These are phyloP conservation scores for Cetoscarus ocellatus DNA, from an alignment of 2,797 vertebrate genomes.

Conservation along the genomic window DNA sequence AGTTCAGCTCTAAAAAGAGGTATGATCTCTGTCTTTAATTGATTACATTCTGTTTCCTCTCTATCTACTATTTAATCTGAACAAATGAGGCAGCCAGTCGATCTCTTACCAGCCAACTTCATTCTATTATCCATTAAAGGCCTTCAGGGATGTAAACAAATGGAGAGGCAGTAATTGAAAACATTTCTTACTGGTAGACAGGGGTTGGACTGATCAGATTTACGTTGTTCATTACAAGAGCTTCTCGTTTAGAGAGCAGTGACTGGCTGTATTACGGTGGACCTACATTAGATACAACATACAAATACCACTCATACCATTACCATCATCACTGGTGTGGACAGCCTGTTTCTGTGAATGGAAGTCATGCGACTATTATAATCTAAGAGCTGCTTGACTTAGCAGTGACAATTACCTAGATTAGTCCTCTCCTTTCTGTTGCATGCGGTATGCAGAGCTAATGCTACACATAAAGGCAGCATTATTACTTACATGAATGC, in stretches of 20 bases:
- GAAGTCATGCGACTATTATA: no score
- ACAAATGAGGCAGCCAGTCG: conserved; percentile 41
- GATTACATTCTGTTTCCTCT: conserved; percentile 22
- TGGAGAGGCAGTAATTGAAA: conserved; percentile 54
- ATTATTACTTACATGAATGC: no score
- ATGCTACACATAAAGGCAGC: no score
- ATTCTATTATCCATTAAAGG: conserved; percentile 48
- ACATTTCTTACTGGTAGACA: conserved; percentile 45
- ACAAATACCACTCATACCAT: no score
- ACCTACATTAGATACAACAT: neutral
- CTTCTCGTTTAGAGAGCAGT: conserved; percentile 12
- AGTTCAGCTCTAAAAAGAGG: neutral
- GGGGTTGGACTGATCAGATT: conserved; percentile 48
- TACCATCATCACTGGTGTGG: no score
- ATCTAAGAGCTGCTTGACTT: no score
- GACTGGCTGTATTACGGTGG: neutral
- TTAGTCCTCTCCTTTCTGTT: no score
- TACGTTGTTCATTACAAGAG: conserved; percentile 47
- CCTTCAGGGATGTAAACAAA: conserved; percentile 53
- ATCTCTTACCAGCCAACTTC: conserved; percentile 39
- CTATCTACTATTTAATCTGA: conserved; percentile 38
- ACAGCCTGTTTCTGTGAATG: no score
- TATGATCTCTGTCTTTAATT: conserved; percentile 9
- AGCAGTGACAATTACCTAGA: no score
- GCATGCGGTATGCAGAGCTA: no score